Conservation (phyloP, 2,888 invertebrate species). For the Crocallis elinguaria region DNA sequence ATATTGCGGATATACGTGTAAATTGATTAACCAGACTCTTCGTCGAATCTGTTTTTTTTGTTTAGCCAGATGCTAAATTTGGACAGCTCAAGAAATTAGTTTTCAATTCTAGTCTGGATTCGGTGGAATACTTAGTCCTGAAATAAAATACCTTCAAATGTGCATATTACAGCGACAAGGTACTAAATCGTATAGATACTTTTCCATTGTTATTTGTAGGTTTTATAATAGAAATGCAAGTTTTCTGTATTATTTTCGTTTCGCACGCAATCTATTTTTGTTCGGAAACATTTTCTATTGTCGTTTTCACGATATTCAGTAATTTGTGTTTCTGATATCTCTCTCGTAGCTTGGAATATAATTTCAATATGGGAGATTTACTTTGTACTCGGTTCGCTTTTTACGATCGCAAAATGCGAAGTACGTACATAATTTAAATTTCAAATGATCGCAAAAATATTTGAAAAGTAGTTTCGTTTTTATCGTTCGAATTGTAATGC, state of each 20-base stretch:
- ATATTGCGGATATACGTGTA: too few species aligned
- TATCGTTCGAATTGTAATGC: too few species aligned
- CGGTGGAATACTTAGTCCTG: too few species aligned
- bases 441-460: not conserved
- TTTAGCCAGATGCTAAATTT: too few species aligned
- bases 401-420: conserved; percentile 1
- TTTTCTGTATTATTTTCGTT: conserved; percentile 8
- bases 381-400: conserved; percentile 1
- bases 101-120: too few species aligned
- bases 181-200: not conserved
- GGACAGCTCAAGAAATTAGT: too few species aligned
- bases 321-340: conserved; percentile 23
- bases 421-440: not conserved
- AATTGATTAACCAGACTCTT: too few species aligned
- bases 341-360: not conserved
- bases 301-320: conserved; percentile 16
- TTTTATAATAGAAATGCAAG: conserved; percentile 15
- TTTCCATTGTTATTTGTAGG: not conserved
- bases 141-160: not conserved
- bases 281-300: conserved; percentile 35
- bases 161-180: not conserved
- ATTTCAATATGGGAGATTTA: not conserved
- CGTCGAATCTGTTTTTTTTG: too few species aligned
- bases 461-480: too few species aligned
- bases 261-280: conserved; percentile 30